Evolutionary conservation across 2,888 invertebrate species (phyloP).

Genomic region (Idaea aversata): DNA sequence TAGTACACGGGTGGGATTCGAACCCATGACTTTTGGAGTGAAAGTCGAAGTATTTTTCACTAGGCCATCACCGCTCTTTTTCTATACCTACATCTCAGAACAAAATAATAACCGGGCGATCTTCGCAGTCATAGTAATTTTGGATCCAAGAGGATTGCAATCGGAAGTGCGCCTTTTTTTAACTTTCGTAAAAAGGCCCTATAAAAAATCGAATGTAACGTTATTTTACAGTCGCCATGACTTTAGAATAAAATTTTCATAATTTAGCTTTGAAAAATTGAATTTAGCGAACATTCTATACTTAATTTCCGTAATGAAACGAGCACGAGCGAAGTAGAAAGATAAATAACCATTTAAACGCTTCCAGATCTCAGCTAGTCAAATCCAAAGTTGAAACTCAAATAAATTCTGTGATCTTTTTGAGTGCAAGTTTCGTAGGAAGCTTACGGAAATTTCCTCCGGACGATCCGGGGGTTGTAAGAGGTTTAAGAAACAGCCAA

Average conservation of each 20-base stretch:
- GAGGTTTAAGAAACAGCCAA: constrained; percentile 57
- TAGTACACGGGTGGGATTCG: not conserved
- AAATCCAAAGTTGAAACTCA: not conserved
- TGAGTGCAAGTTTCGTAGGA: not conserved
- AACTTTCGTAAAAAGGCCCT: too few relatives aligned
- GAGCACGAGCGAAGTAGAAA: constrained; percentile 34
- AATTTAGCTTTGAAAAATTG: not conserved
- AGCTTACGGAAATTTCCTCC: constrained; percentile 41
- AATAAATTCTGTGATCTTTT: not conserved
- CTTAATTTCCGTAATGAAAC: constrained; percentile 24
- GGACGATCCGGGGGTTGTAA: constrained; percentile 54
- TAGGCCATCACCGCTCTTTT: not conserved
- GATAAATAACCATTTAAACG: constrained; percentile 51
- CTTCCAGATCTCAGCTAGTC: constrained; percentile 46
- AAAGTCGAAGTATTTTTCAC: too few relatives aligned
- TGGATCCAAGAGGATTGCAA: too few relatives aligned
- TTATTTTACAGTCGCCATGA: too few relatives aligned
- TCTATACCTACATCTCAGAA: not conserved
- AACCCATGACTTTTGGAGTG: too few relatives aligned
- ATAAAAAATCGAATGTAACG: too few relatives aligned
- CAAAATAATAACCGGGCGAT: not conserved
- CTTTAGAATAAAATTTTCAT: too few relatives aligned
- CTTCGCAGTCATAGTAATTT: too few relatives aligned
- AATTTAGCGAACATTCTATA: not conserved
- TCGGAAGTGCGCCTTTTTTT: too few relatives aligned